phyloP scores from a whole-genome alignment of 2,888 invertebrate species.

The Oligia fasciuncula region DNA sequence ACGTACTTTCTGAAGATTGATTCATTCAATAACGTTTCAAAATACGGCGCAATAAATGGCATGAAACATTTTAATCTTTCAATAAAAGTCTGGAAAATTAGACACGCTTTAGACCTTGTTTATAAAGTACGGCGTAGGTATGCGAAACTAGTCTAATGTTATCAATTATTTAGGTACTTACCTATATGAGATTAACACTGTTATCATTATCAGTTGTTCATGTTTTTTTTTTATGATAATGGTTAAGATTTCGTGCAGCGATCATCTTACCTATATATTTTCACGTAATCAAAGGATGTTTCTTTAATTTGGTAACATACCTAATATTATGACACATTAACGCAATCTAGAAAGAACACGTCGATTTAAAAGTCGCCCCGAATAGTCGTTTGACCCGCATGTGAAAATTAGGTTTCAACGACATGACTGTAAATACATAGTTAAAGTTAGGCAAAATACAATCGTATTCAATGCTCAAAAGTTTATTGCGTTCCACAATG shows the following conservation, averaged over 20 bases:
- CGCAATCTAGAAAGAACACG: not conserved
- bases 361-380: not conserved
- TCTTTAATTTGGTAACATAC: not conserved
- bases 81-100: conserved; percentile 11
- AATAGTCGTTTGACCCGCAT: too few relatives aligned
- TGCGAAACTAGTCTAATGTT: conserved; percentile 9
- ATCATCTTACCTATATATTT: not conserved
- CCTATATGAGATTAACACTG: conserved; percentile 14
- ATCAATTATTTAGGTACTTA: conserved; percentile 18
- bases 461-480: too few relatives aligned
- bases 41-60: conserved; percentile 36
- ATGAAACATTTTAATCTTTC: conserved; percentile 29
- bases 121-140: not conserved
- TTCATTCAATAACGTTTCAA: conserved; percentile 9
- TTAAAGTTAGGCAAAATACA: too few relatives aligned
- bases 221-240: conserved; percentile 9
- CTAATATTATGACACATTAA: not conserved
- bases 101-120: conserved; percentile 1
- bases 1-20: conserved; percentile 33
- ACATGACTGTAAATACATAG: too few relatives aligned
- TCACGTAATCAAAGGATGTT: not conserved
- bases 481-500: too few relatives aligned
- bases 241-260: not conserved
- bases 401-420: not conserved
- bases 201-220: conserved; percentile 38